Conservation (phyloP, 2,113 vertebrate genomes). For the Grantiella picta region DNA sequence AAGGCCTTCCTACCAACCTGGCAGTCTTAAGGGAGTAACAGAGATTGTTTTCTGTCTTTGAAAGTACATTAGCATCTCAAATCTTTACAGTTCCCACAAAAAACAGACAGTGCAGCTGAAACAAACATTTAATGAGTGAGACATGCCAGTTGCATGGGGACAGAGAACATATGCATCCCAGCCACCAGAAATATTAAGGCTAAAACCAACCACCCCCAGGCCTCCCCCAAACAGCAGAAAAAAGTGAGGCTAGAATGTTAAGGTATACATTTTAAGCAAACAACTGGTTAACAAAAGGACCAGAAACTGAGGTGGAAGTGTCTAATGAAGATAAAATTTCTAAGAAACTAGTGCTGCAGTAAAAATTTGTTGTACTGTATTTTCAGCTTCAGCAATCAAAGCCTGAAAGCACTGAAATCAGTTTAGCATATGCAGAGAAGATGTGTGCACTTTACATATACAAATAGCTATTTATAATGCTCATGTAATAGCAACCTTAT, state of each 20-base stretch:
- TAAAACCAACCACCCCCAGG: not conserved
- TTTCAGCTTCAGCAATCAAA: not conserved
- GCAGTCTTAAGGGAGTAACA: slow-evolving; percentile 48
- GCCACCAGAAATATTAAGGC: slow-evolving; percentile 12
- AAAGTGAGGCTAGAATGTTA: not conserved
- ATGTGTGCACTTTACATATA: not conserved
- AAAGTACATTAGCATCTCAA: slow-evolving; percentile 44
- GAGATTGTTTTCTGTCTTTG: slow-evolving; percentile 43
- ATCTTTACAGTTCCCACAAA: slow-evolving; percentile 54
- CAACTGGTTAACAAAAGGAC: not conserved
- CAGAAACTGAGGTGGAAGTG: not conserved
- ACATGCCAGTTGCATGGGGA: not conserved
- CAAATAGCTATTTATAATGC: not conserved
- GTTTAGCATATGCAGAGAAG: not conserved
- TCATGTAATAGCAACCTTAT: not conserved
- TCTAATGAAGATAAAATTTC: not conserved
- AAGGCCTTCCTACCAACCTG: slow-evolving; percentile 19
- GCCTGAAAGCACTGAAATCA: not conserved
- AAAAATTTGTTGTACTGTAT: not conserved
- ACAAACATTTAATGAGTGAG: slow-evolving; percentile 51
- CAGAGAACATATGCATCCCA: slow-evolving; percentile 12
- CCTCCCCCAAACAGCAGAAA: not conserved
- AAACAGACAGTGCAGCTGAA: slow-evolving; percentile 35
- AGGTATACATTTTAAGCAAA: not conserved
- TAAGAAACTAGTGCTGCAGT: not conserved